Evolutionary conservation across 2,797 vertebrate genomes (phyloP), one percentile per base, ranked within the genome.

Genomic region (Pygocentrus nattereri): DNA sequence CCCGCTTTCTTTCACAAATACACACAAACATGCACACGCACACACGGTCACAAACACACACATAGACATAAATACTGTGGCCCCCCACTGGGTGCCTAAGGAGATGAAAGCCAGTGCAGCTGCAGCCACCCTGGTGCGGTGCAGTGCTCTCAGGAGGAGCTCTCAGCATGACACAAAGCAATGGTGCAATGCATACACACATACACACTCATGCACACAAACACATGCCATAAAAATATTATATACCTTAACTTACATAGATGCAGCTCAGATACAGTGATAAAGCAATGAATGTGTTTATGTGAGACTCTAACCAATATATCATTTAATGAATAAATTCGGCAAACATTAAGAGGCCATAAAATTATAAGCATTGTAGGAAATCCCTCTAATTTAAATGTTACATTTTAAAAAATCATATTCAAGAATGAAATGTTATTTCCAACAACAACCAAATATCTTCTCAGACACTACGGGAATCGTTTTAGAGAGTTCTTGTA

Each of bases 41-140:
- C 79, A 84, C 80, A 77, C 65, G 50, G 81, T 85, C 71, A 87
- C 69, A 52, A 78, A 83, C 27, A 84, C 80, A 84, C 52, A 47
- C 38, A 84, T 73, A 81, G 82, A 84, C 56, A 88, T 65, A 82
- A 76, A 84, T 72, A 84, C 85, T 84, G 74, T 70, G 78, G 54
- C 81, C 64, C 79, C 89, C 82, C 75, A 81, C 73, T 5, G 69
- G 52, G 72, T 44, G 81, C 84, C 87, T 83, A 76, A 86, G 78
- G 86, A 86, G 82, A 92, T 92, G 88, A 93, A 92, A 91, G 89
- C 81, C 76, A 85, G 88, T 83, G 77, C 81, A 85, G 83, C 88
- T 91, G 87, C 79, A 89, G 87, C 88, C 86, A 87, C 89, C 87
- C 89, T 85, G 82, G 87, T 86, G 87, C 89, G 90, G 89, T 90